Evolutionary conservation across 2,888 invertebrate genomes (phyloP), one percentile per base, ranked within the genome.

Genomic region (Cheilosia vernalis): DNA sequence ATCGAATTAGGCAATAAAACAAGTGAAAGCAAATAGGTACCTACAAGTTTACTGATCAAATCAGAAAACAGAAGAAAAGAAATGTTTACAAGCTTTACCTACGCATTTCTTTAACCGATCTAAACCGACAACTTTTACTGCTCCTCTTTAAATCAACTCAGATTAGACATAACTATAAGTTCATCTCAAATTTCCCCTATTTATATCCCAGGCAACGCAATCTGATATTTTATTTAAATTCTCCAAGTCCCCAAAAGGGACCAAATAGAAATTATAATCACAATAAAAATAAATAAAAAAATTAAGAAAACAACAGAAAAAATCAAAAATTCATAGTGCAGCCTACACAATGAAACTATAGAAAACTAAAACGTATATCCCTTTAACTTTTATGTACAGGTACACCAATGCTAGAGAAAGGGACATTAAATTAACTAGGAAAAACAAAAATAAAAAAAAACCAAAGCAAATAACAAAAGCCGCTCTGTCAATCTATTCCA

Each of bases 321-420:
- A 77, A 85, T 85, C 85, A 85, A 81, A 85, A 85, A 85, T 85
- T 85, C 85, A 85, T 85, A 81, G 81, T 77, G 70, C 85, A 81
- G 72, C 85, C 81, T 76, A 85, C 85, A 81, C 85, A 61, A 40
- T 47, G 47, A 53, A 49, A 66, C 21, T 13, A 64, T 15, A 58
- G 63, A 56, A 61, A 47, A 33, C 7, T 47, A 56, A 66, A 40
- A 55, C 13, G 17, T 60, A 63, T 44, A 19, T 63, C 67, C 70
- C 69, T 44, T 74, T 69, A 70, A 84, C 44, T 79, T 84, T 84
- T 74, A 79, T 84, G 55, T 64, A 69, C 69, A 24, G 4, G 24
- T 21, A 27, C 30, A 69, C 47, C 70, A 64, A 74, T 51, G 42
- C 53, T 30, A 60, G 56, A 73, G 79, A 73, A 9, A 19, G 47